phyloP scores from a whole-genome alignment of 2,113 vertebrate species.

The Tylochromis polylepis region DNA sequence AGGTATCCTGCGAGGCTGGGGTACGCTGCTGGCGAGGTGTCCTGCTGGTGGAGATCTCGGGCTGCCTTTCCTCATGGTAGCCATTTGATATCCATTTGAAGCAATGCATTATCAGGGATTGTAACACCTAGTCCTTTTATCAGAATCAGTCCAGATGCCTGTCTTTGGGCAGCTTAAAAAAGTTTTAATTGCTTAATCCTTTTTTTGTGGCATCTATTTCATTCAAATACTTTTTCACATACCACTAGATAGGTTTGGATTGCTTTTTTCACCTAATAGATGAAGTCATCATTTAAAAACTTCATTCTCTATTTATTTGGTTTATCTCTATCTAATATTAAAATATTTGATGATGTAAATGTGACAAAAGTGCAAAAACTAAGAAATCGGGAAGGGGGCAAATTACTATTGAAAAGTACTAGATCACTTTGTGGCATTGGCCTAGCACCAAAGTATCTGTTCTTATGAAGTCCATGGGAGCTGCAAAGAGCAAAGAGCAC shows the following conservation, averaged over 20 bases:
- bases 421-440: not conserved
- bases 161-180: not conserved
- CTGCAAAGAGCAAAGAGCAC: not conserved
- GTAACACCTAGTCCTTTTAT: no score
- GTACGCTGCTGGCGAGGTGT: no score
- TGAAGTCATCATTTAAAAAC: not conserved
- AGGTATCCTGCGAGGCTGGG: no score
- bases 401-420: not conserved
- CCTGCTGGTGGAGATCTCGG: no score
- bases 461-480: not conserved
- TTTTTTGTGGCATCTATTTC: not conserved
- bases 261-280: not conserved
- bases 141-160: not conserved
- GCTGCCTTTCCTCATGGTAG: no score
- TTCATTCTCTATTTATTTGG: not conserved
- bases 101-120: no score
- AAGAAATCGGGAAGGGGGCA: not conserved
- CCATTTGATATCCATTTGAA: no score
- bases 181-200: not conserved
- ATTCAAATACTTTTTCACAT: not conserved
- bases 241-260: not conserved
- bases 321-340: not conserved
- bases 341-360: not conserved
- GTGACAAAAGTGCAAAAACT: not conserved
- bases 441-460: not conserved